These are phyloP conservation scores for Eueides isabella DNA, from an alignment of 1,140 invertebrate genomes.

Conservation along the genomic window DNA sequence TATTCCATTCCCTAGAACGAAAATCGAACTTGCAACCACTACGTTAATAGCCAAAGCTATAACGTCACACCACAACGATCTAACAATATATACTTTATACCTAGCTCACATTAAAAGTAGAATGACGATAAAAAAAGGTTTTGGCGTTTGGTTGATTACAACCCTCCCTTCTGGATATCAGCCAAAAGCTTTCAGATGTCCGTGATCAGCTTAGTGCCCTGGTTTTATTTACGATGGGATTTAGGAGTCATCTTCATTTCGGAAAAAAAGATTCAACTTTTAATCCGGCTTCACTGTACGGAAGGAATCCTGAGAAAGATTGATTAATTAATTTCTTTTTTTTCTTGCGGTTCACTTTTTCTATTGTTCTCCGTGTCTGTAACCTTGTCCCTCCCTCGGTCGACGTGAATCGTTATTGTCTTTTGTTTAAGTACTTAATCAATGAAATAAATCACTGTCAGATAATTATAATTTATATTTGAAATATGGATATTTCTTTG, in stretches of 20 bases:
- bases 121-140: not conserved
- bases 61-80: no score
- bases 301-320: conserved; percentile 30
- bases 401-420: not conserved
- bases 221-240: conserved; percentile 42
- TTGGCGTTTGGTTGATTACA: conserved; percentile 12
- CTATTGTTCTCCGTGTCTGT: not conserved
- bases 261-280: conserved; percentile 41
- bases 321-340: conserved; percentile 34
- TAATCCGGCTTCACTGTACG: conserved; percentile 33
- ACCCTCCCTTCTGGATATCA: conserved; percentile 27
- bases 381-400: not conserved
- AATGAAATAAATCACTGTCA: conserved; percentile 4
- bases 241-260: conserved; percentile 38
- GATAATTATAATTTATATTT: not conserved
- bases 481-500: not conserved
- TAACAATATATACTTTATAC: no score
- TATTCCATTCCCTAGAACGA: no score
- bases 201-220: conserved; percentile 38
- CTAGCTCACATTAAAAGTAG: not conserved
- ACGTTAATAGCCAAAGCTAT: no score
- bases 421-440: conserved; percentile 10
- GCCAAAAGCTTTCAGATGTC: conserved; percentile 40
- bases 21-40: no score
- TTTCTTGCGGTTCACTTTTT: conserved; percentile 22